Evolutionary conservation across 2,797 vertebrate species (phyloP).

Genomic region (Parotocinclus haroldoi): DNA sequence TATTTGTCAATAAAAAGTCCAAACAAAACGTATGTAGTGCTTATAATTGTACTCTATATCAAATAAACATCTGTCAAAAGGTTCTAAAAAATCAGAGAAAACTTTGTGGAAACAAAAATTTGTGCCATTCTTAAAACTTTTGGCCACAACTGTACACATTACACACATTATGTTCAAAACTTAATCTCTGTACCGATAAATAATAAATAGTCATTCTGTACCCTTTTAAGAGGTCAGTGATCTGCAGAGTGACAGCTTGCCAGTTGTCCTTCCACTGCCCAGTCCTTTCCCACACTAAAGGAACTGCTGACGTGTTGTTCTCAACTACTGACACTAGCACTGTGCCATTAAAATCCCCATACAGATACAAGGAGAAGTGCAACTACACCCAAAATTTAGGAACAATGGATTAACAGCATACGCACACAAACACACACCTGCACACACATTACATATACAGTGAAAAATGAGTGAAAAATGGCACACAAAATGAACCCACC

Average conservation of each 20-base stretch:
- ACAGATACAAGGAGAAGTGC: constrained; percentile 77
- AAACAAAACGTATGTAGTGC: too few species aligned
- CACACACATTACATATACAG: neutral
- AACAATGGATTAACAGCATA: constrained; percentile 1
- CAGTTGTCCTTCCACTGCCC: constrained; percentile 74
- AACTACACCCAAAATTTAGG: constrained; percentile 64
- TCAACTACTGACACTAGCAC: constrained; percentile 76
- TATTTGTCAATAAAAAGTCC: too few species aligned
- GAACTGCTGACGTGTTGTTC: constrained; percentile 45
- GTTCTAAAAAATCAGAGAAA: too few species aligned
- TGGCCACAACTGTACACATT: too few species aligned
- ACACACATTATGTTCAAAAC: too few species aligned
- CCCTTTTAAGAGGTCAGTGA: constrained; percentile 60
- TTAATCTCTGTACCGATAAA: too few species aligned
- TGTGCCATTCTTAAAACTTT: too few species aligned
- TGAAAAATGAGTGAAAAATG: too few species aligned
- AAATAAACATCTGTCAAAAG: too few species aligned
- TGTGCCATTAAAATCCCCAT: constrained; percentile 79
- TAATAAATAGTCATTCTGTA: constrained; percentile 18
- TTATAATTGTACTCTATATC: too few species aligned
- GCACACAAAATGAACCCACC: constrained; percentile 59
- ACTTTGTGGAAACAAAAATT: too few species aligned
- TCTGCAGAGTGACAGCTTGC: constrained; percentile 75
- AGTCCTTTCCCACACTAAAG: constrained; percentile 73
- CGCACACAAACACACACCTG: too few species aligned